Conservation (phyloP, 2,113 vertebrate species). For the Indicator indicator region DNA sequence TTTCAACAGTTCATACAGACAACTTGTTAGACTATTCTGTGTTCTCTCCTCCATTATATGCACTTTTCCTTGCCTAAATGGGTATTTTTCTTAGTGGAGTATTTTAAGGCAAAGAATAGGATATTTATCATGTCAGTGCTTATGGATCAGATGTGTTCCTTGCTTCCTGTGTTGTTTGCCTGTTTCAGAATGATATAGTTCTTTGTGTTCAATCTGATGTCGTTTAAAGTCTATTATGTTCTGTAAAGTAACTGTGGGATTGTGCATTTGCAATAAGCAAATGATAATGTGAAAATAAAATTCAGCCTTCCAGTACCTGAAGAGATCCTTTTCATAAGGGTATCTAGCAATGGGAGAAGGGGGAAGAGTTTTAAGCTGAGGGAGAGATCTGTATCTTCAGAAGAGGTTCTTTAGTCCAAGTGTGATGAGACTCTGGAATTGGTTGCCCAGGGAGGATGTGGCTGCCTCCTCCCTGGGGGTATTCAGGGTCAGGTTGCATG, state of each 20-base stretch:
- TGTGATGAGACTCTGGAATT: too few relatives aligned
- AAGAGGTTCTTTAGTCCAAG: too few relatives aligned
- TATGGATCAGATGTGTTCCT: accelerated
- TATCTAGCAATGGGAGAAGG: too few relatives aligned
- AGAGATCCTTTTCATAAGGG: too few relatives aligned
- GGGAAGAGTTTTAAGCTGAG: too few relatives aligned
- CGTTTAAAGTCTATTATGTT: not conserved
- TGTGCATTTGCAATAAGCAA: not conserved
- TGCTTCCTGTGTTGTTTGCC: not conserved
- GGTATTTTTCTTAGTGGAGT: not conserved
- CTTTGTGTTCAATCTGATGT: not conserved
- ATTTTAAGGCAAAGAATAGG: not conserved
- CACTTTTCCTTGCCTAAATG: not conserved
- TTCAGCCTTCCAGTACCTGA: too few relatives aligned
- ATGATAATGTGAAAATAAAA: not conserved
- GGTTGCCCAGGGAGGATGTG: too few relatives aligned
- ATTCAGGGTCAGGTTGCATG: too few relatives aligned
- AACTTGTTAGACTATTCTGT: not conserved
- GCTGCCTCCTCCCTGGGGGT: too few relatives aligned
- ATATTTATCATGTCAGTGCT: not conserved
- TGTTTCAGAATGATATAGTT: not conserved
- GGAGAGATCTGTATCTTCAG: too few relatives aligned
- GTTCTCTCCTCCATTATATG: not conserved
- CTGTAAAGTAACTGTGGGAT: not conserved
- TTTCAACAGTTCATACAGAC: not conserved